Percentiles rank a stretch among this genome's conserved stretches.
Conservation (phyloP, 2,113 vertebrate genomes). For the Merops nubicus region DNA sequence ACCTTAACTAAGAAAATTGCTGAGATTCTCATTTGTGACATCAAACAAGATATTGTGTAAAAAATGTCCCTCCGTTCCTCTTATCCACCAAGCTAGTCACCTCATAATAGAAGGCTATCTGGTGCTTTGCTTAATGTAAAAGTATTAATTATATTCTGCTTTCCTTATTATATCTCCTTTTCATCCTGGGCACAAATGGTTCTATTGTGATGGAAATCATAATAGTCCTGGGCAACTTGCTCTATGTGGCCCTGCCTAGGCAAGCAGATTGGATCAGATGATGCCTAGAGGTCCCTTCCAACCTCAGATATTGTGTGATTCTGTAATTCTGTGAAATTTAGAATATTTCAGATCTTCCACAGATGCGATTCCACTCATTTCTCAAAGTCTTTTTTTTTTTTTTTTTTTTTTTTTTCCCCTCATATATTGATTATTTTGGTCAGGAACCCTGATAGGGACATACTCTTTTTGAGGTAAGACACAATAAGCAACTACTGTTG, state of each 20-base stretch:
- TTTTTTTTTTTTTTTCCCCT: accelerated
- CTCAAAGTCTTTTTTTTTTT: not conserved
- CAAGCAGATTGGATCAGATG: not conserved
- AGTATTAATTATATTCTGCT: not conserved
- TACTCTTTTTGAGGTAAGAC: not conserved
- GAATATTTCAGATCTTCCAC: not conserved
- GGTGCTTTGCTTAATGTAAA: not conserved
- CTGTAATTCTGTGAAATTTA: not conserved
- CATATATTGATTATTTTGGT: not conserved
- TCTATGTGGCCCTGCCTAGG: not conserved
- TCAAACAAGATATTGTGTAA: not conserved
- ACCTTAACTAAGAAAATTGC: not conserved
- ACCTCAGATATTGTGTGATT: not conserved
- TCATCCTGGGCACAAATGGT: not conserved
- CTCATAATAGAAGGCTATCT: not conserved
- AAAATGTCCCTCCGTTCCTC: not conserved
- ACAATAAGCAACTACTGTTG: not conserved
- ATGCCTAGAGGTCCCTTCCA: not conserved
- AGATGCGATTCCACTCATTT: not conserved
- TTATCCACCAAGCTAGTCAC: not conserved
- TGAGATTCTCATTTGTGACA: not conserved
- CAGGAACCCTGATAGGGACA: not conserved
- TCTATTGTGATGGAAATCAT: not conserved
- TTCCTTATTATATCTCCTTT: not conserved
- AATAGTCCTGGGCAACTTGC: not conserved